Evolutionary conservation across 2,113 vertebrate species (phyloP).

Genomic region (Xyrauchen texanus): DNA sequence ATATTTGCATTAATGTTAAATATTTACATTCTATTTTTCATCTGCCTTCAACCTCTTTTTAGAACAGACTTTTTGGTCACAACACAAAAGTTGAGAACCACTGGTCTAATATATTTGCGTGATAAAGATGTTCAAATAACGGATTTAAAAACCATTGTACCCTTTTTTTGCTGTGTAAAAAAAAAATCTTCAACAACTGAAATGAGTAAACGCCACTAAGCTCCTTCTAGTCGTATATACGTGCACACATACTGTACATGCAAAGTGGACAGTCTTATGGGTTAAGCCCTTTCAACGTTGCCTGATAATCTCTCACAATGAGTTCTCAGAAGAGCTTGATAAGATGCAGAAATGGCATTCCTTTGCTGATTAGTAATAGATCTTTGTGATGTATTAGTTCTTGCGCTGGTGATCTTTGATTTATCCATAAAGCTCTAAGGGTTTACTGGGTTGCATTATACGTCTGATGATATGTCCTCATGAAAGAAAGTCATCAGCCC

Average conservation of each 20-base stretch:
- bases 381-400: not conserved
- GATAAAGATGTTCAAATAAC: too few relatives aligned
- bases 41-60: too few relatives aligned
- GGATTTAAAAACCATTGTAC: too few relatives aligned
- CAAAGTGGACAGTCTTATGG: conserved; percentile 11
- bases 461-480: conserved; percentile 8
- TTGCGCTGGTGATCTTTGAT: too few relatives aligned
- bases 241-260: not conserved
- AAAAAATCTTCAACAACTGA: conserved; percentile 1
- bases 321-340: conserved; percentile 24
- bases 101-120: too few relatives aligned
- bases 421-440: not conserved
- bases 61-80: too few relatives aligned
- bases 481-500: conserved; percentile 26
- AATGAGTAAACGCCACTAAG: conserved; percentile 16
- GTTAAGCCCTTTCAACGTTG: conserved; percentile 11
- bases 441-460: conserved; percentile 8
- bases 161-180: too few relatives aligned
- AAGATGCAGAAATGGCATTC: conserved; percentile 24
- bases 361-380: conserved; percentile 38
- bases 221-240: not conserved
- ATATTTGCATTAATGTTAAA: too few relatives aligned
- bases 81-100: too few relatives aligned
- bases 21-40: too few relatives aligned
- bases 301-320: conserved; percentile 18